Evolutionary conservation across 2,113 vertebrate genomes (phyloP).

Genomic region (Picathartes gymnocephalus): DNA sequence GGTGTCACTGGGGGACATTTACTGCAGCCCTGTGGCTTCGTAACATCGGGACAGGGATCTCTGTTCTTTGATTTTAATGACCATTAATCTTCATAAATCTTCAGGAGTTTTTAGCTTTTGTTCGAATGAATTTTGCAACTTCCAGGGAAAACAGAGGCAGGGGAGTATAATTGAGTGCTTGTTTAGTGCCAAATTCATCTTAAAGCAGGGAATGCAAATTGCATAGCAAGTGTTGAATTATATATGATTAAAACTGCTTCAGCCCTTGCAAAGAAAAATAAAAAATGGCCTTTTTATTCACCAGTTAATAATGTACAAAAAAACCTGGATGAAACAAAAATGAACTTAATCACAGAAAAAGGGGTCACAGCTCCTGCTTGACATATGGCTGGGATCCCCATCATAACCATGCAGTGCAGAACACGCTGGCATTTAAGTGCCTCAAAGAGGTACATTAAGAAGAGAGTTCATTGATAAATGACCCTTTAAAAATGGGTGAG

Average conservation of each 20-base stretch:
- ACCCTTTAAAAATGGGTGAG: background rate
- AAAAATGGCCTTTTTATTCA: conserved; percentile 3
- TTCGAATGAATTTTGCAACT: conserved; percentile 62
- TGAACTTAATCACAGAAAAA: conserved; percentile 37
- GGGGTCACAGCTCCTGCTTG: conserved; percentile 10
- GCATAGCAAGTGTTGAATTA: conserved; percentile 13
- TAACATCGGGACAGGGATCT: background rate
- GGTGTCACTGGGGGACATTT: background rate
- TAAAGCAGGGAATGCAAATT: conserved; percentile 19
- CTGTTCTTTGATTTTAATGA: conserved; percentile 14
- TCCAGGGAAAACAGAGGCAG: conserved; percentile 49
- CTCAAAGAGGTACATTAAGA: conserved; percentile 12
- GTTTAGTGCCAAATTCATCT: conserved; percentile 49
- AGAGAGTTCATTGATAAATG: background rate
- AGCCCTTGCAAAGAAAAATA: conserved; percentile 2
- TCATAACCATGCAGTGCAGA: background rate
- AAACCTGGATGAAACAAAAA: background rate
- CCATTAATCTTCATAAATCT: conserved; percentile 47
- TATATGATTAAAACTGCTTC: conserved; percentile 38
- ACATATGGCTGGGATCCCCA: background rate
- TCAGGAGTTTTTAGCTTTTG: conserved; percentile 19
- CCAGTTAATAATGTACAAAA: background rate
- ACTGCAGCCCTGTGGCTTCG: background rate
- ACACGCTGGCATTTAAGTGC: background rate
- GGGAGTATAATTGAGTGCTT: conserved; percentile 49